Conservation (phyloP, 2,113 vertebrate genomes). For the Petroica traversi region DNA sequence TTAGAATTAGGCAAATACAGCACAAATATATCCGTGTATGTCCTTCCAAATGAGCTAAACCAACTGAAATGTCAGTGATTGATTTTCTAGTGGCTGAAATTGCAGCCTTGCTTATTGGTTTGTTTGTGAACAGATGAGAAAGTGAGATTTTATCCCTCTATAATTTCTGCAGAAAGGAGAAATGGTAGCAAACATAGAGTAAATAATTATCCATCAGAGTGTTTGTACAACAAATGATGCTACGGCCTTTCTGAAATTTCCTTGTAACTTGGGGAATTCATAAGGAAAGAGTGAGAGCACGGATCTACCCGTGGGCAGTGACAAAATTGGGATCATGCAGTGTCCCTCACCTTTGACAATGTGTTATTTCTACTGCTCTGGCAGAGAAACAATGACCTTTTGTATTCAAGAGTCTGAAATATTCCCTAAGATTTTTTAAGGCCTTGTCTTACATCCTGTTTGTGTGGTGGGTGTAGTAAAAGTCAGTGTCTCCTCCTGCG, state of each 20-base stretch:
- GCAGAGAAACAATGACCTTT: background rate
- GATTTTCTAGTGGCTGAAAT: background rate
- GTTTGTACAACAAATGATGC: background rate
- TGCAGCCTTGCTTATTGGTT: background rate
- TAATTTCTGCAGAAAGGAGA: slow-evolving; percentile 11
- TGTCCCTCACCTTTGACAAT: background rate
- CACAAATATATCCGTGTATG: background rate
- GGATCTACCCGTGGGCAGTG: background rate
- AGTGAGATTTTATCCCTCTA: background rate
- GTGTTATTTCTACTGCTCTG: background rate
- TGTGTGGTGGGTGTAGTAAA: background rate
- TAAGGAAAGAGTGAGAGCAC: background rate
- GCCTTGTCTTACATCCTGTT: background rate
- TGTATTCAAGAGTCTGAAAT: background rate
- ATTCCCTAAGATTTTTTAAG: background rate
- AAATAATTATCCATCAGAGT: background rate
- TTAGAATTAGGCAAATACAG: slow-evolving; percentile 39
- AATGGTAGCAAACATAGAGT: background rate
- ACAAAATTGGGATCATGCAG: background rate
- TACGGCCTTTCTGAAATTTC: background rate
- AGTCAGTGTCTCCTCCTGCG: background rate
- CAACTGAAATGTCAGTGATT: background rate
- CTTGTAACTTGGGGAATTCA: background rate
- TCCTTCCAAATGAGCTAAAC: slow-evolving; percentile 20
- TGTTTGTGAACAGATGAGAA: slow-evolving; percentile 7